Evolutionary conservation across 1,140 invertebrate genomes (phyloP), one percentile per base, ranked within the genome.

Genomic region (Cepaea nemoralis): DNA sequence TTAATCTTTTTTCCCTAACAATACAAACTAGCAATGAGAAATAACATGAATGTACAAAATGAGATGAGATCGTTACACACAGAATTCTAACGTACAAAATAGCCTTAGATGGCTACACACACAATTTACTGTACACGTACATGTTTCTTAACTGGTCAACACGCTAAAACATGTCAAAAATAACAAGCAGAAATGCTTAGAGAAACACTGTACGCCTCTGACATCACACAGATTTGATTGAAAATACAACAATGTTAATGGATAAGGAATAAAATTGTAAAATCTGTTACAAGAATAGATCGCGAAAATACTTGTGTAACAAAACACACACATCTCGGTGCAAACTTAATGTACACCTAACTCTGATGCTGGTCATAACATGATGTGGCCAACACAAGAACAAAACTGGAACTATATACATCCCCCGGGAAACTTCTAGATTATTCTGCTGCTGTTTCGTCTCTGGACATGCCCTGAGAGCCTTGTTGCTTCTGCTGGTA

Each of bases 401-500:
- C 59, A 63, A 63, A 63, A 63, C 6, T 31, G 27, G 14, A n/a
- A 55, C 6, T 31, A 2, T 31, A 2, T 27, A 31, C 5, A 31
- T 31, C 5, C 10, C n/a, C 22, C 27, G 22, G 27, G 1, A 63
- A 63, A 63, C 27, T 31, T 6, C 6, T 27, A 31, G 71, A 19
- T 71, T 59, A 82, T 40, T 70, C 78, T 45, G 35, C 59, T 39
- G 37, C n/a, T 27, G 19, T 74, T 50, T 48, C 55, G 45, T 77
- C 24, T 70, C 55, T 70, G 67, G 22, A 45, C 70, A 76, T 80
- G 55, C 67, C 59, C 39, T 59, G 73, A 37, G 79, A 55, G 14
- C 48, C 63, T 48, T 33, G 84, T 86, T 74, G 88, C 84, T 45
- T 87, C 81, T 77, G 80, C 73, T 88, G 88, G 94, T 97, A 96